Base-by-base conservation (phyloP, 2,888 invertebrate genomes). In the Yponomeuta evonymella region DNA sequence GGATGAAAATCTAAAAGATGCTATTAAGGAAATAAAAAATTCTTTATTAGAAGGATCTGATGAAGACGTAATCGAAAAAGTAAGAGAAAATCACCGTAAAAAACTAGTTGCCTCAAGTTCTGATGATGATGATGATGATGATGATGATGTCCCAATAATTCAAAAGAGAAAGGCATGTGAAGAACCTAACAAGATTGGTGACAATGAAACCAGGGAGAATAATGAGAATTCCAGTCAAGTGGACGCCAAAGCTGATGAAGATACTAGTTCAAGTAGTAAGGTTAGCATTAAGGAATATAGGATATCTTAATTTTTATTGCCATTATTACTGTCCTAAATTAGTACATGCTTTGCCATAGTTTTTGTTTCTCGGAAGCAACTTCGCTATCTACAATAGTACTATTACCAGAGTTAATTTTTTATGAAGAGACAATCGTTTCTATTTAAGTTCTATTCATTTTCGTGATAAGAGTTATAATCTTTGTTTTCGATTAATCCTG, bases 181-280 rank as follows among this genome's bases (percentile, higher is more conserved):
- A 48, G 58, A 74, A 70, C 67, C 65, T 73, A 58, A 66, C 73
- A 48, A 70, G 71, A 72, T 69, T 73, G 70, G 33, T 67, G 66
- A 68, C 15, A 29, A 72, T n/a, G 62, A 63, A 8, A 71, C 48
- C 30, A 66, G 69, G 71, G 67, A 72, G 58, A 69, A 72, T 72
- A 69, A 73, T 72, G 67, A 71, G 64, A 72, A 72, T 65, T 71
- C 71, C 72, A 74, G 76, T 67, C 74, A 79, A 71, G 72, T 75
- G 62, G 76, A 79, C 74, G 77, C 76, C 64, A 77, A 77, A 71
- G 72, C 72, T 30, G 76, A 78, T 73, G 79, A 80, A 73, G 75
- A 78, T 58, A 84, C 84, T 72, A 81, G 81, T 77, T 80, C 84
- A 78, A 82, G 81, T 82, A 79, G 77, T 75, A 88, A 90, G 90